These are phyloP conservation scores for Heterotis niloticus DNA, from an alignment of 2,113 vertebrate species.

Conservation along the genomic window DNA sequence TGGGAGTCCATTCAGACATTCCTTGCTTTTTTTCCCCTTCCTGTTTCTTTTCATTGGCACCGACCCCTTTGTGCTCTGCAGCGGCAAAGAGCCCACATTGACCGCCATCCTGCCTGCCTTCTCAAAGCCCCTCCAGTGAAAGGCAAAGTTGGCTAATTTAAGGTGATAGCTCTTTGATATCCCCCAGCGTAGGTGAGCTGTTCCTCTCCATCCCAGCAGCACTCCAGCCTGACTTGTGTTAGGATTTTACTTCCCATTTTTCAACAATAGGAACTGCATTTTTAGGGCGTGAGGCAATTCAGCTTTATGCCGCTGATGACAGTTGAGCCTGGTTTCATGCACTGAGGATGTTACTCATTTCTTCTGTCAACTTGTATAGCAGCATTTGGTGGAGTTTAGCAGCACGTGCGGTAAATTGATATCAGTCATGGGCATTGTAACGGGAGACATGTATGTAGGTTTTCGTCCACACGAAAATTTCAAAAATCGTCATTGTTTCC, in stretches of 20 bases:
- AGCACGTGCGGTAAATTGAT: background rate
- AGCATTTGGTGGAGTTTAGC: background rate
- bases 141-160: slow-evolving; percentile 8
- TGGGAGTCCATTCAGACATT: slow-evolving; percentile 36
- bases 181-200: slow-evolving; percentile 4
- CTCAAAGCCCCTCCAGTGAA: background rate
- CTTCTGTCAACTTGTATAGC: background rate
- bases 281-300: background rate
- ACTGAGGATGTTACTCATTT: background rate
- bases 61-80: slow-evolving; percentile 29
- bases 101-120: background rate
- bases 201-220: background rate
- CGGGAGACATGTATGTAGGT: too few relatives aligned
- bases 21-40: slow-evolving; percentile 25
- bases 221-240: slow-evolving; percentile 2
- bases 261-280: background rate
- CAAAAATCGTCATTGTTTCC: background rate
- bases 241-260: slow-evolving; percentile 7
- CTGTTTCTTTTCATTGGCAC: slow-evolving; percentile 31
- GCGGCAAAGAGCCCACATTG: slow-evolving; percentile 21
- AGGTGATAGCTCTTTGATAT: slow-evolving; percentile 22
- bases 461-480: background rate
- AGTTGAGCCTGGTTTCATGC: background rate
- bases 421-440: background rate
- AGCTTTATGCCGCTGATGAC: background rate